Percentiles rank a stretch among this genome's conserved stretches.
phyloP scores from a whole-genome alignment of 92 coral and sea anemone species.

The Pocillopora meandrina region DNA sequence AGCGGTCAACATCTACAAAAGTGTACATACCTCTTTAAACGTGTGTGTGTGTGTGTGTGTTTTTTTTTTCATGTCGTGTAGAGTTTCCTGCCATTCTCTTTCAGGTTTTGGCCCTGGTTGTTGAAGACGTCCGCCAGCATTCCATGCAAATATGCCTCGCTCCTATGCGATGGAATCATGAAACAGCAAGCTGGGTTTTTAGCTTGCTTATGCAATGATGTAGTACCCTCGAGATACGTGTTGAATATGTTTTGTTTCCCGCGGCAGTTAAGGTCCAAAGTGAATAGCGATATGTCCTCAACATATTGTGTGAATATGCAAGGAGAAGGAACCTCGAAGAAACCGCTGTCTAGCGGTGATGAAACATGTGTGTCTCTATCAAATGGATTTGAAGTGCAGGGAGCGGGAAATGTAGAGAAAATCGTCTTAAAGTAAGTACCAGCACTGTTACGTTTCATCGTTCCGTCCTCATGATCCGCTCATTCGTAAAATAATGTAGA shows the following conservation, averaged over 20 bases:
- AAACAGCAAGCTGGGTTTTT: neutral
- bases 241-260: slow-evolving; percentile 3
- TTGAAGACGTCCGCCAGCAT: neutral
- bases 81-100: neutral
- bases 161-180: neutral
- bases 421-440: neutral
- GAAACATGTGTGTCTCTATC: neutral
- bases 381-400: neutral
- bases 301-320: neutral
- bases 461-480: too few relatives aligned
- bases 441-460: neutral
- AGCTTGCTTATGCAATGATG: neutral
- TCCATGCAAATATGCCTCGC: neutral
- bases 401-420: neutral
- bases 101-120: neutral
- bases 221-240: neutral
- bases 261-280: neutral
- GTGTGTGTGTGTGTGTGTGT: too few relatives aligned
- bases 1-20: too few relatives aligned
- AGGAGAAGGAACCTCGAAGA: neutral
- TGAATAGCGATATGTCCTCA: neutral
- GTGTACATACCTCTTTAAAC: too few relatives aligned
- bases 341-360: neutral
- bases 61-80: too few relatives aligned
- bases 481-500: too few relatives aligned